Evolutionary conservation across 2,888 invertebrate species (phyloP).

Genomic region (Drosophila picticornis): DNA sequence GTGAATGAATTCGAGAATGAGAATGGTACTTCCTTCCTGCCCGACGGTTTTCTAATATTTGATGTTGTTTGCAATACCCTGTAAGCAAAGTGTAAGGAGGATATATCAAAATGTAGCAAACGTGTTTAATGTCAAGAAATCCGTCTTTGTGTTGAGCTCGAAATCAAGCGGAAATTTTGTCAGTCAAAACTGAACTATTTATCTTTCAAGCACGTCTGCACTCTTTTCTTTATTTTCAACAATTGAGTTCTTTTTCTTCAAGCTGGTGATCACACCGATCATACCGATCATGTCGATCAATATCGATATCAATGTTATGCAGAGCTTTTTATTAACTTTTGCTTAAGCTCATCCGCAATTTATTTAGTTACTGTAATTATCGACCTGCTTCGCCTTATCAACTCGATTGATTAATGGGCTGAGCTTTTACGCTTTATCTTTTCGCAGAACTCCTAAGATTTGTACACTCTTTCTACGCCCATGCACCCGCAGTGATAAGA

Average conservation of each 20-base stretch:
- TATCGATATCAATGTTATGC: not conserved
- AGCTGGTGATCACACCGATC: not conserved
- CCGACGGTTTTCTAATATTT: slow-evolving; percentile 64
- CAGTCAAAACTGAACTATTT: not conserved
- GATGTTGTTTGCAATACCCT: slow-evolving; percentile 63
- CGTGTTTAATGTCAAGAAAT: no score
- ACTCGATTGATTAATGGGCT: not conserved
- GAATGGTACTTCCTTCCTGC: slow-evolving; percentile 33
- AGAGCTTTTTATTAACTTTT: not conserved
- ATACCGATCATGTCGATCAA: not conserved
- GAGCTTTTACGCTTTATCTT: not conserved
- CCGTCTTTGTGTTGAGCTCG: no score
- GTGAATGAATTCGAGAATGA: slow-evolving; percentile 18
- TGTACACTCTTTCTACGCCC: not conserved
- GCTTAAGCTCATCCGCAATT: not conserved
- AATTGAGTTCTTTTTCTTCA: not conserved
- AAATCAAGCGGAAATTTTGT: no score
- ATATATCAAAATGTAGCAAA: not conserved
- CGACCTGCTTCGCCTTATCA: not conserved
- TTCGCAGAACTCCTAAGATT: slow-evolving; percentile 17
- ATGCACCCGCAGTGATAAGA: slow-evolving; percentile 44
- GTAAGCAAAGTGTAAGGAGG: not conserved
- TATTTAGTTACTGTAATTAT: not conserved
- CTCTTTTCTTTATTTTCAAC: not conserved
- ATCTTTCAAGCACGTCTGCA: not conserved